Base-by-base conservation (phyloP, 2,888 invertebrate species). In the Pterostichus madidus region DNA sequence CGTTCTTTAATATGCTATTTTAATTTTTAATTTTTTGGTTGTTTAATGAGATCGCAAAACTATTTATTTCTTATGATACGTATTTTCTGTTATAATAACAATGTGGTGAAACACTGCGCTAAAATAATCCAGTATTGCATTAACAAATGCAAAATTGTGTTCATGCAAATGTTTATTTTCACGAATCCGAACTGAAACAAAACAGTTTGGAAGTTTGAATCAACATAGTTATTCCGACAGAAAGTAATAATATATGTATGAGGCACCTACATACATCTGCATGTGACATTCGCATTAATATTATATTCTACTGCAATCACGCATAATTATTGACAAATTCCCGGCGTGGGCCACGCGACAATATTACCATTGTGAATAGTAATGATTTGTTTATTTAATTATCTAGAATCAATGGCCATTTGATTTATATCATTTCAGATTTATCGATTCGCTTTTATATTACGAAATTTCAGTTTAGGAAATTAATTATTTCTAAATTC, bases 351-450 rank as follows among this genome's bases (percentile, higher is more conserved):
- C 11, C 6, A 13, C 64, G 13, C 13, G 35, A n/a, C 10, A 31
- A 59, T 4, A 31, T 35, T 35, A 6, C 39, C 17, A 17, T 10
- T 44, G 44, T 71, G 17, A 71, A 71, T 71, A 44, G 17, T 13
- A 44, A 44, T 56, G 17, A 56, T 56, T 10, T 71, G 68, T 71
- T 71, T 71, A 71, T 71, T 35, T 64, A 64, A 64, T 64, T 64
- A 64, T 64, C 31, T 64, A 31, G 24, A 31, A 11, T 11, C 64
- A 64, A 5, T 49, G 10, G 13, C 49, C 5, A 1, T 59, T 59
- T 59, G 59, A 59, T 59, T 59, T 59, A 11, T n/a, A 49, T 49
- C 6, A n/a, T 8, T 49, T 49, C 13, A 11, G 49, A 39, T 39
- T 39, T 39, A 39, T 39, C 8, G 5, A 39, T 39, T 39, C 39